Base-by-base conservation (phyloP, 2,888 invertebrate genomes). In the Pollenia labialis region DNA sequence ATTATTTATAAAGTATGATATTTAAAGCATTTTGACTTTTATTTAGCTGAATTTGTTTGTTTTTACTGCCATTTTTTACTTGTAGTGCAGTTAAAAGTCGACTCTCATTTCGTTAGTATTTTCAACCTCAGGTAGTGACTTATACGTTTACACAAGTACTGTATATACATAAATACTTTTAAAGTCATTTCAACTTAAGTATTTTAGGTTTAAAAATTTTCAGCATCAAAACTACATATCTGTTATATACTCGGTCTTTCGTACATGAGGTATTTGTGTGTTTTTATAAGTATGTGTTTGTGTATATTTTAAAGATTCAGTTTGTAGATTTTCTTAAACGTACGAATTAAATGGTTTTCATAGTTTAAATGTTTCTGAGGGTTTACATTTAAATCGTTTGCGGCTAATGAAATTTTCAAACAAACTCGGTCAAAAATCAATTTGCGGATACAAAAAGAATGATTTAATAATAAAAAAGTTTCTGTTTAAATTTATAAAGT, bases 131-230 rank as follows among this genome's bases (percentile, higher is more conserved):
- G 32, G 32, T 32, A 32, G 32, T 32, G 32, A 32, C 32, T 32
- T 32, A 32, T 32, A 32, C 32, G 32, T 14, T 14, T 9, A 9
- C 4, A 9, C 9, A 66, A 14, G 12, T 66, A 66, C 32, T 18
- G 2, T 23, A 48, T 9, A 1, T 14, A 23, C 12, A 40, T 32
- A 32, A 9, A 4, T 4, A 46, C 50, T 52, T 68, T 52, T 23
- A 69, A 52, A 52, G n/a, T 11, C 69, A 32, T 52, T 40, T 58
- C n/a, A 71, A 71, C 44, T 71, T 46, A 44, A 58, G 16, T 32
- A 58, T 74, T 58, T 74, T 32, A 58, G 46, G 46, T 58, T 74
- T 74, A 74, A 74, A 58, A 8, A 48, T n/a, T 60, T 74, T 74
- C 16, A 58, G 48, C 72, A 7, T 10, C 6, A 50, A 16, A 40